Evolutionary conservation across 1,140 invertebrate species (phyloP), one percentile per base, ranked within the genome.

Genomic region (Drosophila virilis): DNA sequence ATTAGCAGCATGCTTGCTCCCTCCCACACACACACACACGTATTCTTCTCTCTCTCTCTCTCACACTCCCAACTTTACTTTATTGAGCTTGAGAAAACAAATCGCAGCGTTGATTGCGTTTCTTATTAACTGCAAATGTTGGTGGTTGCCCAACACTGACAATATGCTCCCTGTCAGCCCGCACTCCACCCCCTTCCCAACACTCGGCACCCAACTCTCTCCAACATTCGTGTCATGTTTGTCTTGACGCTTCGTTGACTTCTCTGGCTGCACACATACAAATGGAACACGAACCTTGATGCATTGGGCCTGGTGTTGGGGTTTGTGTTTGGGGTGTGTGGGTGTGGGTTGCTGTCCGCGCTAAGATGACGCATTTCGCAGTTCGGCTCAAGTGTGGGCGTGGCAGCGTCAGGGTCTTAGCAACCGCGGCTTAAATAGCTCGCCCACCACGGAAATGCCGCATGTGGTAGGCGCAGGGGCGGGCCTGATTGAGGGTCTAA

Each of bases 51-150:
- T 35, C 12, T 22, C 17, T 61, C 40, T 33, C 48, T 33, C 12
- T 46, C 13, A 22, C 37, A 42, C 38, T 37, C 13, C 46, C 10
- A 9, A 0, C 28, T 50, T 46, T 67, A 59, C 60, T 75, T 70
- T 75, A 75, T 75, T 75, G 73, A 78, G 74, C 79, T 82, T 90
- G 80, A 86, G 83, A 91, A 89, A 91, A 91, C 90, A 91, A 91
- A 91, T 91, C 89, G 90, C 84, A 75, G 77, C 61, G 73, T 74
- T 91, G 90, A 91, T 91, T 91, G 85, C 90, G 84, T 91, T 91
- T 83, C 89, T 85, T 89, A 91, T 91, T 91, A 89, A 91, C 86
- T 80, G 59, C 74, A 77, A 77, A 77, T 71, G 73, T 74, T 74
- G 84, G 73, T 88, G 84, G 77, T 82, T 78, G 78, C 69, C 43